Conservation (phyloP, 1,140 invertebrate species). For the Drosophila quadrilineata region DNA sequence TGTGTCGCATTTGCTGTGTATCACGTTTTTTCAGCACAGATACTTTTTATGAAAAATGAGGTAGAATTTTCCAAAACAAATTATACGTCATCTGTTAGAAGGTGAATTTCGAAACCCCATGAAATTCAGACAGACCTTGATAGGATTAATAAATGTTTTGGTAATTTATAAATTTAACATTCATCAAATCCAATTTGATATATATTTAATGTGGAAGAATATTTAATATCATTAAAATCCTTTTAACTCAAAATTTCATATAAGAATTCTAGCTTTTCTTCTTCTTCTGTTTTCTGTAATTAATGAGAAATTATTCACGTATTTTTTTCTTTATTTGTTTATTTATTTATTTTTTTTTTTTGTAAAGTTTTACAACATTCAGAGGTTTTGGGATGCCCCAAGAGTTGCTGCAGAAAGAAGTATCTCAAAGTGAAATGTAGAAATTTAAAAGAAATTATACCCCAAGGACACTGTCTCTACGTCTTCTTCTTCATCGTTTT, state of each 20-base stretch:
- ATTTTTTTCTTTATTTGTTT: too few relatives aligned
- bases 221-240: too few relatives aligned
- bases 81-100: slow-evolving; percentile 28
- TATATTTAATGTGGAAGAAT: too few relatives aligned
- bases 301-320: slow-evolving; percentile 21
- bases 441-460: slow-evolving; percentile 77
- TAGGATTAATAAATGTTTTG: slow-evolving; percentile 45
- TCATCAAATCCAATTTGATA: too few relatives aligned
- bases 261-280: too few relatives aligned
- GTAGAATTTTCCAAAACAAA: slow-evolving; percentile 42
- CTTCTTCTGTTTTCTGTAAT: too few relatives aligned
- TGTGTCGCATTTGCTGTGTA: slow-evolving; percentile 3
- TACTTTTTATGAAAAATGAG: slow-evolving; percentile 53
- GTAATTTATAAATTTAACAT: too few relatives aligned
- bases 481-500: too few relatives aligned
- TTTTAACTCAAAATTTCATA: too few relatives aligned
- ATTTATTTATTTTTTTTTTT: too few relatives aligned
- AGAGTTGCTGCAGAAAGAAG: neutral
- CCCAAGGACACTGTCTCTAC: slow-evolving; percentile 63
- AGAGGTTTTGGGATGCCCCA: too few relatives aligned
- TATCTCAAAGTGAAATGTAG: slow-evolving; percentile 45
- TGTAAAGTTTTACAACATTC: slow-evolving; percentile 6
- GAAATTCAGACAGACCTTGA: slow-evolving; percentile 15
- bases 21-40: slow-evolving; percentile 35
- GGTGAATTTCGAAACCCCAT: too few relatives aligned